These are phyloP conservation scores for Sebastes matsubarae DNA, from an alignment of 2,797 vertebrate species.

Conservation along the genomic window DNA sequence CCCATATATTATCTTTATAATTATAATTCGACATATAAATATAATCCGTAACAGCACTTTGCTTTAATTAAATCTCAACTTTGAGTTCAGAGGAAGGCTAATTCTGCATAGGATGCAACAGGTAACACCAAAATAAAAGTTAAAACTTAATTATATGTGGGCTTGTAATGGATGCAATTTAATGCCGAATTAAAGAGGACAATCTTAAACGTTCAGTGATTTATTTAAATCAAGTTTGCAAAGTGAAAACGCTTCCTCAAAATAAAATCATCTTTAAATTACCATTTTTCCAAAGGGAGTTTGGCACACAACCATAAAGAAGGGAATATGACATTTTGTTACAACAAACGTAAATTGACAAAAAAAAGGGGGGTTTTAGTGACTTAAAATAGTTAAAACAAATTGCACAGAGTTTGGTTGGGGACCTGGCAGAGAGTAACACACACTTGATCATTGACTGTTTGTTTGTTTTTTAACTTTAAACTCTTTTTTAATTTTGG, in stretches of 20 bases:
- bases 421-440: background rate
- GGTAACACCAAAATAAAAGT: background rate
- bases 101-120: background rate
- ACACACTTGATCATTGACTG: too few relatives aligned
- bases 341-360: too few relatives aligned
- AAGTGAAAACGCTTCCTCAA: rapidly evolving
- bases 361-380: too few relatives aligned
- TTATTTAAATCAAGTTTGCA: rapidly evolving
- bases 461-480: too few relatives aligned
- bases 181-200: background rate
- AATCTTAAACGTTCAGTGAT: rapidly evolving
- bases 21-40: background rate
- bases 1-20: background rate
- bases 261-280: background rate
- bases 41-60: background rate
- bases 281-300: background rate
- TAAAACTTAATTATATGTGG: background rate
- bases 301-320: background rate
- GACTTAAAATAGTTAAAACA: background rate
- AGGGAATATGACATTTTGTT: background rate
- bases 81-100: background rate
- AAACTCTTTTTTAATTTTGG: too few relatives aligned
- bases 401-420: background rate
- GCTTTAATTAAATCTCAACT: background rate
- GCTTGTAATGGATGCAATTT: rapidly evolving